phyloP scores from a whole-genome alignment of 2,113 vertebrate species.

The Heptranchias perlo region DNA sequence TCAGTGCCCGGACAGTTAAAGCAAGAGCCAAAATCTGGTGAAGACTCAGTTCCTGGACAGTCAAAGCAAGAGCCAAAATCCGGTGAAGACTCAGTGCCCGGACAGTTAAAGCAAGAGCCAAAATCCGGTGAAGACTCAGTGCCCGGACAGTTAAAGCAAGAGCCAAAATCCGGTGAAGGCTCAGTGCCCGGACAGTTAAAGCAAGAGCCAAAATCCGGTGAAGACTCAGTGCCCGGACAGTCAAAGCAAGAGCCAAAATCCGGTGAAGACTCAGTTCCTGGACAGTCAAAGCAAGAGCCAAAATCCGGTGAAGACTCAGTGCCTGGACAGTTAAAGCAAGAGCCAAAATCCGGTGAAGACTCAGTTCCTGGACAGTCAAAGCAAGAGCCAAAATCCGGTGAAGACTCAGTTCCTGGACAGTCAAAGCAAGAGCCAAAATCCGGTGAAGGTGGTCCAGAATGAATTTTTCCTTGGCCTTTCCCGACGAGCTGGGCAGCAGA shows the following conservation, averaged over 20 bases:
- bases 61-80: background rate
- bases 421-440: background rate
- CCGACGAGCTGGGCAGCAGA: background rate
- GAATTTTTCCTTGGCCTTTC: background rate
- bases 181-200: too few relatives aligned
- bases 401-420: background rate
- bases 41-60: background rate
- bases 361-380: background rate
- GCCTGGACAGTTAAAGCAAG: background rate
- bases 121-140: background rate
- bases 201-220: too few relatives aligned
- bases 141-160: too few relatives aligned
- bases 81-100: background rate
- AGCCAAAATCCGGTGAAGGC: too few relatives aligned
- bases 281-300: background rate
- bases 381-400: background rate
- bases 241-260: too few relatives aligned
- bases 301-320: background rate
- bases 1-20: background rate
- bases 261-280: background rate
- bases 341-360: background rate
- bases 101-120: background rate
- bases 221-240: too few relatives aligned
- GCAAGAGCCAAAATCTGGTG: background rate
- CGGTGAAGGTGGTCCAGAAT: background rate